phyloP scores from a whole-genome alignment of 2,113 vertebrate species.

The Pyxicephalus adspersus region DNA sequence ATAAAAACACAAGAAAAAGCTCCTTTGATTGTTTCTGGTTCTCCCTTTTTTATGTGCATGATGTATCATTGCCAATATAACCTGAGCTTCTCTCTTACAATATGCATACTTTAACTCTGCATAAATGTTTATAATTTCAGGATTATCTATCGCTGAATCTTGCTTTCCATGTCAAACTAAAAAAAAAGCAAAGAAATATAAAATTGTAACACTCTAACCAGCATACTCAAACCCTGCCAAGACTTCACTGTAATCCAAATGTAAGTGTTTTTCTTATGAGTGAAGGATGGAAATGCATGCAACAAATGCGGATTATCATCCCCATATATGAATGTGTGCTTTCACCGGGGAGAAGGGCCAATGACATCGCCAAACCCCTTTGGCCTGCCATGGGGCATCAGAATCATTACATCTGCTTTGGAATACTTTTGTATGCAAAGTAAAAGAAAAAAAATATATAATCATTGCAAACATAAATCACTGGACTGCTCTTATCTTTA shows the following conservation, averaged over 20 bases:
- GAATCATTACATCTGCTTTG: constrained; percentile 24
- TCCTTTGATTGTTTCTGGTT: too few relatives aligned
- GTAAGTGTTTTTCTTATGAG: constrained; percentile 18
- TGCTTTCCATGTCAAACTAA: neutral
- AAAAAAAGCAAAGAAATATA: neutral
- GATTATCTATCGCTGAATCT: neutral
- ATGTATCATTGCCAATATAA: too few relatives aligned
- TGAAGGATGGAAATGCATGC: neutral
- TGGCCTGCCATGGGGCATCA: constrained; percentile 14
- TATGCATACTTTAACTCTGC: too few relatives aligned
- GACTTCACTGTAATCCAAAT: neutral
- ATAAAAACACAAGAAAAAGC: too few relatives aligned
- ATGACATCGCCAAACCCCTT: neutral
- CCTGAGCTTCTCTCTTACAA: too few relatives aligned
- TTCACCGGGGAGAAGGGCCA: neutral
- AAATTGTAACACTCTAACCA: neutral
- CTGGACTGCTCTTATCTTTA: neutral
- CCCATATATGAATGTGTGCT: neutral
- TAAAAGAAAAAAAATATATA: neutral
- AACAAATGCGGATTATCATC: constrained; percentile 11
- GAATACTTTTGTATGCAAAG: constrained; percentile 28
- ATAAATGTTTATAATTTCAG: too few relatives aligned
- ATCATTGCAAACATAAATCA: constrained; percentile 5
- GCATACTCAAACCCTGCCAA: neutral
- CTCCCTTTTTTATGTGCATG: too few relatives aligned